Percentiles rank a stretch among this genome's conserved stretches.
These are phyloP conservation scores for Neogale vison DNA, from an alignment of 2,113 vertebrate species.

Conservation along the genomic window DNA sequence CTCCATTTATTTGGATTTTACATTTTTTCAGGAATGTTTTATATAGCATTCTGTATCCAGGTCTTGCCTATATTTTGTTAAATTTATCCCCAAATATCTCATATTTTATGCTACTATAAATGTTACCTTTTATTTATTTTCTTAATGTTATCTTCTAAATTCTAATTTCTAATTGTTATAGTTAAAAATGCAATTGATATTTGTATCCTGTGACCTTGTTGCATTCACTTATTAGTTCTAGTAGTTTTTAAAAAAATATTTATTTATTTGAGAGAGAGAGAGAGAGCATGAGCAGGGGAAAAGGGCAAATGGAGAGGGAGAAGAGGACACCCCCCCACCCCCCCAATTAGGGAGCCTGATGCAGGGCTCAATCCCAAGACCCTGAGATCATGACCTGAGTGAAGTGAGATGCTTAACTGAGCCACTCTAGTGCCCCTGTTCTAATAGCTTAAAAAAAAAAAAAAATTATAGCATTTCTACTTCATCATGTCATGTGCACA, in stretches of 20 bases:
- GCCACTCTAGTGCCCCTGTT: not conserved
- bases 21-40: not conserved
- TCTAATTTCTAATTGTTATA: slow-evolving; percentile 24
- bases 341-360: not conserved
- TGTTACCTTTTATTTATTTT: not conserved
- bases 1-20: not conserved
- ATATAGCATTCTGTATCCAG: not conserved
- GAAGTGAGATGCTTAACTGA: not conserved
- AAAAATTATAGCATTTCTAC: not conserved
- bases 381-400: no score
- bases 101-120: not conserved
- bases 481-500: not conserved
- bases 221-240: not conserved
- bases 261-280: not conserved
- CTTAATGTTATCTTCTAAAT: not conserved
- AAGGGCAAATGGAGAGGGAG: not conserved
- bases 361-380: not conserved
- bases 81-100: not conserved
- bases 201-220: not conserved
- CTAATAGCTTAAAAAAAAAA: not conserved
- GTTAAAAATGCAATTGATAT: not conserved
- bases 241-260: not conserved
- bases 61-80: slow-evolving; percentile 1
- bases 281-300: not conserved
- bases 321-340: not conserved